Base-by-base conservation (phyloP, 2,797 vertebrate species). In the Limnodromus scolopaceus region DNA sequence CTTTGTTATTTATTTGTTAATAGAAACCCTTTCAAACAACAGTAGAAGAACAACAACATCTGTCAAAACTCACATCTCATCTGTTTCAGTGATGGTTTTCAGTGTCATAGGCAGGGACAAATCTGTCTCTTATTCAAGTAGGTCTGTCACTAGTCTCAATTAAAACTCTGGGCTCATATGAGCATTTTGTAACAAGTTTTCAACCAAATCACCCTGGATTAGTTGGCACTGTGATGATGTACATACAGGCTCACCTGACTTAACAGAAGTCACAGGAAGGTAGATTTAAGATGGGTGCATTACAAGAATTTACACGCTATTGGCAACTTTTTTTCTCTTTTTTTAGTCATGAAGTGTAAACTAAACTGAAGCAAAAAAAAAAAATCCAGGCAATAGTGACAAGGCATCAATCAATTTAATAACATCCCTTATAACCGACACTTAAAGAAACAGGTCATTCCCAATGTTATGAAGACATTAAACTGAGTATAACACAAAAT, bases 341-440 rank as follows among this genome's bases (percentile, higher is more conserved):
- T 30, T 90, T 71, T 13, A 16, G 39, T 58, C 66, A 89, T 3
- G 7, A 78, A 84, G 53, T 25, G 81, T 70, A 95, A 94, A 91
- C 58, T 83, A 55, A 96, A 94, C 64, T 41, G 30, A 97, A 97
- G 60, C 16, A 17, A 46, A 46, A 76, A 43, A 75, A 75, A 96
- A 53, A 76, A 94, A 25, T 39, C 48, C 14, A 90, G 63, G 54
- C 43, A 87, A 77, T 8, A 82, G n/a, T 82, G 70, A 76, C 65
- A 95, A 28, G 22, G 23, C 28, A 46, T 93, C 68, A 71, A 54
- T 95, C 89, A 96, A 86, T 69, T 94, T 95, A 92, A 84, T 93
- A 86, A 64, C 17, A 38, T 71, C 12, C 15, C 91, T 83, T 74
- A 80, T n/a, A 95, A 84, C 19, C 70, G 88, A 68, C 46, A 81